phyloP scores from a whole-genome alignment of 2,797 vertebrate genomes.

The Gorsachius magnificus region DNA sequence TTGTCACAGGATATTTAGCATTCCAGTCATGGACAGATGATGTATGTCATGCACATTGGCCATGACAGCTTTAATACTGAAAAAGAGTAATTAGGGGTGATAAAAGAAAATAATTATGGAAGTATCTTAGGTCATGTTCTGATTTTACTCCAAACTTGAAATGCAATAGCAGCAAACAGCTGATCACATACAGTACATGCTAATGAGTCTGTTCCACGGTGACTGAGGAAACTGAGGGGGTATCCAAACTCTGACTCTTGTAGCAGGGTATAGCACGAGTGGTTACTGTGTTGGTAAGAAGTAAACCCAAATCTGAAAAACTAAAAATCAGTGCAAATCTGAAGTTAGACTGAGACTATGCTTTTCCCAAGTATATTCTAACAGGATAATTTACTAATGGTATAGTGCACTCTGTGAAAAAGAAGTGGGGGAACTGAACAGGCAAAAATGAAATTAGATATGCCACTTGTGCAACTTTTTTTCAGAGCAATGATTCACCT shows the following conservation, averaged over 20 bases:
- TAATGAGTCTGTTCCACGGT: not conserved
- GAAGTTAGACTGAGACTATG: not conserved
- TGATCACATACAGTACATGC: not conserved
- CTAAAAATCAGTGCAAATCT: not conserved
- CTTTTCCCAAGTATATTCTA: not conserved
- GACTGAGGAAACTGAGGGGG: not conserved
- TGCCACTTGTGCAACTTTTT: not conserved
- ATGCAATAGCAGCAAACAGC: conserved; percentile 41
- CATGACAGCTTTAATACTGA: not conserved
- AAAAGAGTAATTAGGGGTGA: conserved; percentile 1
- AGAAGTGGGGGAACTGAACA: not conserved
- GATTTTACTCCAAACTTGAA: conserved; percentile 44
- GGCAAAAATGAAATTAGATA: conserved; percentile 1
- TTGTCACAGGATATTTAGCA: not conserved
- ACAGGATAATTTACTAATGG: not conserved
- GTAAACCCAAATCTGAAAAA: not conserved
- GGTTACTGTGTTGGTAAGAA: accelerated
- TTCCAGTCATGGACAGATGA: not conserved
- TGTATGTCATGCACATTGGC: not conserved
- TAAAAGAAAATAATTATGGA: conserved; percentile 35
- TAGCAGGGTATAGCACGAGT: accelerated
- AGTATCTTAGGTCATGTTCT: conserved; percentile 49
- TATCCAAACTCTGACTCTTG: not conserved
- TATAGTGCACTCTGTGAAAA: not conserved
- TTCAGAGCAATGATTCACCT: conserved; percentile 19